Base-by-base conservation (phyloP, 2,888 invertebrate species). In the Andrena haemorrhoa region DNA sequence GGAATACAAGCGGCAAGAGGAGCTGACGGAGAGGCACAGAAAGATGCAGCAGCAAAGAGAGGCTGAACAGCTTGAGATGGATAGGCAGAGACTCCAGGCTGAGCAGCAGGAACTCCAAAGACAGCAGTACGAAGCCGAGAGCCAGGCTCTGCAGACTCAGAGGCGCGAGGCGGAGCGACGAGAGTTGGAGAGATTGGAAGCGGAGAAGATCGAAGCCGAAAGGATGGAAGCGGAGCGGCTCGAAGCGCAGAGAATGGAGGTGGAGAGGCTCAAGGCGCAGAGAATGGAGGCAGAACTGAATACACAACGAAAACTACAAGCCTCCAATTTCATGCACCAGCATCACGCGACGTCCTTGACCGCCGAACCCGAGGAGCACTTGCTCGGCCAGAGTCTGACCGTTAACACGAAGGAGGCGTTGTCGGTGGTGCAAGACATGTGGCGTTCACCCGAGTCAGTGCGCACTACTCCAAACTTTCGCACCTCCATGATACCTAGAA, bases 331-430 rank as follows among this genome's bases (percentile, higher is more conserved):
- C 68, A 83, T 92, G 79, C 90, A 90, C 47, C 90, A 90, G 10
- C 92, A 92, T 82, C 92, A 91, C 64, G 83, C 90, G 5, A 83
- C 91, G 0, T 75, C 86, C 0, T 86, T 86, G 1, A 56, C 84
- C 0, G 49, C 86, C 4, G 80, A 89, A 4, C 84, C 72, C 1
- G 92, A 91, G 7, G 93, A 93, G 20, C 95, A 95, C 86, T 90
- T 95, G 0, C 94, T 95, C 16, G 95, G 95, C 8, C 95, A 95
- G 90, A 95, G 95, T 75, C 94, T 96, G 23, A 97, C 97, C 5
- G 96, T 96, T 0, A 96, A 96, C 89, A 97, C 96, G 0, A 96
- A 96, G 88, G 96, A 96, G 90, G 97, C 96, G 0, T 94, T 96
- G 91, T 95, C 96, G 93, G 95, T 96, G 70, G 95, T 97, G 26